Base-by-base conservation (phyloP, 2,888 invertebrate genomes). In the Orchesella flavescens region DNA sequence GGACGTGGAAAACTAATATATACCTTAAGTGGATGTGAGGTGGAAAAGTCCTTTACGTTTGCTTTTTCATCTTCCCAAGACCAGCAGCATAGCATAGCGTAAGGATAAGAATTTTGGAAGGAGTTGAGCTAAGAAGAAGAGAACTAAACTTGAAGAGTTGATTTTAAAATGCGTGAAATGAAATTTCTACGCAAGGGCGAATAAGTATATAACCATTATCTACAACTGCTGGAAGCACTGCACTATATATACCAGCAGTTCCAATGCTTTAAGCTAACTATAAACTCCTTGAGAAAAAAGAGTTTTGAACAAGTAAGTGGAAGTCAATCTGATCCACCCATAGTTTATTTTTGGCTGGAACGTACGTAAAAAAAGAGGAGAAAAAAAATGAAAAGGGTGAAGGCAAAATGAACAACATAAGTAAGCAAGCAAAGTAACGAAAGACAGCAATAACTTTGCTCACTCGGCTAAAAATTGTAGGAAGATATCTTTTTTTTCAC, bases 241-340 rank as follows among this genome's bases (percentile, higher is more conserved):
- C 34, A 7, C 34, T 34, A 34, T 34, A 34, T 34, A n/a, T 34
- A 2, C 34, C 34, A 34, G 7, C 34, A n/a, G n/a, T n/a, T n/a
- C n/a, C n/a, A n/a, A n/a, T n/a, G n/a, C n/a, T n/a, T n/a, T n/a
- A n/a, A n/a, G n/a, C n/a, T n/a, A n/a, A n/a, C n/a, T n/a, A n/a
- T 34, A 4, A 34, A 34, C 34, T 34, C 34, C 34, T 34, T 34
- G 34, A 34, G 34, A 34, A 34, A n/a, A 34, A 34, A 7, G 34
- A 34, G 34, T 34, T 34, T 34, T 34, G 34, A 34, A 34, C 34
- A 65, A 79, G 53, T 65, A 74, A 80, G 74, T 80, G 74, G 80
- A 80, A 80, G 80, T 74, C 80, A 80, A 80, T 80, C 73, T 80
- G 74, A 80, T 80, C 80, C 80, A 80, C 80, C 73, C 80, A 80